These are phyloP conservation scores for Brotogeris chrysoptera DNA, from an alignment of 2,797 vertebrate genomes.

Conservation along the genomic window DNA sequence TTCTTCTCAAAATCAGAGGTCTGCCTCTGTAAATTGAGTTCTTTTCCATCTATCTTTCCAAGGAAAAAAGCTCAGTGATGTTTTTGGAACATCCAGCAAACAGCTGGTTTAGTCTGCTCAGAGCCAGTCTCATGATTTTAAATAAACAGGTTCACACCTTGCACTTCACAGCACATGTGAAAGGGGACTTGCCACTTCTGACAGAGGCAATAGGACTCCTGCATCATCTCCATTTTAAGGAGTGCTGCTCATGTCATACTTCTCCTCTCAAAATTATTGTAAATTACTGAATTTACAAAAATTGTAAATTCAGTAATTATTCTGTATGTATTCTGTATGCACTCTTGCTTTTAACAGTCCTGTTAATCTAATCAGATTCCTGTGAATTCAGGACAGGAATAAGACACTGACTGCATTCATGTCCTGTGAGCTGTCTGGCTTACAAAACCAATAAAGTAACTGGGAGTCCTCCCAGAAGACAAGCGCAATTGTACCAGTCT, in stretches of 20 bases:
- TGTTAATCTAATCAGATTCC: neutral
- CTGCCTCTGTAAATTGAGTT: neutral
- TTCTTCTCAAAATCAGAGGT: neutral
- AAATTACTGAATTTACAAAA: neutral
- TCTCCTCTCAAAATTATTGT: neutral
- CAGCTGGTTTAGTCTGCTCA: neutral
- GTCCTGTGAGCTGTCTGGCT: neutral
- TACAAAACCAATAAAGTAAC: neutral
- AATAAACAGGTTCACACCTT: neutral
- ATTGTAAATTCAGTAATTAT: too few species aligned
- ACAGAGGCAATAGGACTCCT: neutral
- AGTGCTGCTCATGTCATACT: neutral
- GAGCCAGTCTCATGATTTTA: neutral
- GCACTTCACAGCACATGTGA: neutral
- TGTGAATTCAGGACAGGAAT: neutral
- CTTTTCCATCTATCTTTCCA: neutral
- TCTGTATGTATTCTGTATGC: neutral
- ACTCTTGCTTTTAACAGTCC: neutral
- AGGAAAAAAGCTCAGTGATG: neutral
- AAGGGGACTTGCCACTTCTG: neutral
- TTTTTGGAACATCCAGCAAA: neutral
- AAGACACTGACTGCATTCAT: neutral
- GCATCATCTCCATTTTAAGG: neutral
- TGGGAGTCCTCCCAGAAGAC: neutral
- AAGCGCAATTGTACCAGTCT: rapidly evolving